phyloP scores from a whole-genome alignment of 2,113 vertebrate genomes.

The Lepisosteus osseus region DNA sequence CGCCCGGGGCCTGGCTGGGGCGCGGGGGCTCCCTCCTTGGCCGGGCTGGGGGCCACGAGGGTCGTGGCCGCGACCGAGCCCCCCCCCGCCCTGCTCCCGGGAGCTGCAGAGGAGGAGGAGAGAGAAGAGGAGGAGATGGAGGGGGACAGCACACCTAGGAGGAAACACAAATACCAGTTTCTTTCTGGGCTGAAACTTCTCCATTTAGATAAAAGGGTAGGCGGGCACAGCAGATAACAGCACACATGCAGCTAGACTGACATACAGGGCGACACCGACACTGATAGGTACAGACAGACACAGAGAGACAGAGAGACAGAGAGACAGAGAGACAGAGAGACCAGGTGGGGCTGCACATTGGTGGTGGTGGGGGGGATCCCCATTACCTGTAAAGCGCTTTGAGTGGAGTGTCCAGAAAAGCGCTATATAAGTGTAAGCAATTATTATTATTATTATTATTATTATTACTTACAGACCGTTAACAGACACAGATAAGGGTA shows the following conservation, averaged over 20 bases:
- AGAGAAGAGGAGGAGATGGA: constrained; percentile 21
- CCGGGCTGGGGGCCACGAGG: constrained; percentile 47
- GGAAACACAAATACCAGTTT: too few relatives aligned
- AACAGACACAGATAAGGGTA: background rate
- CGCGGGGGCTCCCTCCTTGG: constrained; percentile 36
- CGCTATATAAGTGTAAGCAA: too few relatives aligned
- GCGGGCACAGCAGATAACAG: too few relatives aligned
- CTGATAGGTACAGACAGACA: background rate
- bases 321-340: background rate
- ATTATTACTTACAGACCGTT: too few relatives aligned
- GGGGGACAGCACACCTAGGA: constrained; percentile 26
- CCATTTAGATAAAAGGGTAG: too few relatives aligned
- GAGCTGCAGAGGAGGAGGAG: constrained; percentile 45
- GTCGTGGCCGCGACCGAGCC: constrained; percentile 13
- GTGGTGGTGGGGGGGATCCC: too few relatives aligned
- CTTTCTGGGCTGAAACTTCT: too few relatives aligned
- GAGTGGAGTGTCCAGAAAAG: too few relatives aligned
- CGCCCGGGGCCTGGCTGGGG: constrained; percentile 46
- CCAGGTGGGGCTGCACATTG: background rate
- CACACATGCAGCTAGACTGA: too few relatives aligned
- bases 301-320: constrained; percentile 24
- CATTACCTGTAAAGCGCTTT: too few relatives aligned
- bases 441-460: too few relatives aligned
- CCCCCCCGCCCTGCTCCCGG: constrained; percentile 46
- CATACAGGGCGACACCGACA: too few relatives aligned